phyloP scores from a whole-genome alignment of 2,888 invertebrate species.

The Acronicta psi region DNA sequence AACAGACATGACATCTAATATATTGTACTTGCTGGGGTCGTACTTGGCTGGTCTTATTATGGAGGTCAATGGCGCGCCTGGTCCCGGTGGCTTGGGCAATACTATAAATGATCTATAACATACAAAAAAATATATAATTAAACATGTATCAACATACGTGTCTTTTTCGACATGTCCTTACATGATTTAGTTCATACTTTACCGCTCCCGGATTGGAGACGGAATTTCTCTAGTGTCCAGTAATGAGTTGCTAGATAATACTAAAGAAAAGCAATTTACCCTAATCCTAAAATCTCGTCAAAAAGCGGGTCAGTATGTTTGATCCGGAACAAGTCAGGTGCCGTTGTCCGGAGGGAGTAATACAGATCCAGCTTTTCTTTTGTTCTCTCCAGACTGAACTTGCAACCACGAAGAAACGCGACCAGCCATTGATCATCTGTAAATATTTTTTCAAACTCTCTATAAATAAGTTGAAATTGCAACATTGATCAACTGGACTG shows the following conservation, averaged over 20 bases:
- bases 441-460: conserved; percentile 24
- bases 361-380: conserved; percentile 90
- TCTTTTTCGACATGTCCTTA: no score
- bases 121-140: background rate
- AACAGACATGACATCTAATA: conserved; percentile 69
- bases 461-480: no score
- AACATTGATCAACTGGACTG: no score
- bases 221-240: no score
- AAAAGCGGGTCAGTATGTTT: conserved; percentile 65
- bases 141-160: background rate
- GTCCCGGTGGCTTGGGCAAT: conserved; percentile 69
- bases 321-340: conserved; percentile 84
- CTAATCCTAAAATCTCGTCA: conserved; percentile 68
- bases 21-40: conserved; percentile 76
- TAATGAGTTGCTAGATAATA: no score
- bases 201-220: no score
- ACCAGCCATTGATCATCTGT: conserved; percentile 90
- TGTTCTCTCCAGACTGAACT: conserved; percentile 90
- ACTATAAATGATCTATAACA: conserved; percentile 63
- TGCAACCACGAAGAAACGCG: conserved; percentile 90
- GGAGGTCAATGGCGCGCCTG: conserved; percentile 79
- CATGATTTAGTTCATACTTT: no score
- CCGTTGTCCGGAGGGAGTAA: conserved; percentile 85
- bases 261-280: conserved; percentile 56
- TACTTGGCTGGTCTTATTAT: conserved; percentile 86